Conservation (phyloP, 2,888 invertebrate species). For the Acleris literana region DNA sequence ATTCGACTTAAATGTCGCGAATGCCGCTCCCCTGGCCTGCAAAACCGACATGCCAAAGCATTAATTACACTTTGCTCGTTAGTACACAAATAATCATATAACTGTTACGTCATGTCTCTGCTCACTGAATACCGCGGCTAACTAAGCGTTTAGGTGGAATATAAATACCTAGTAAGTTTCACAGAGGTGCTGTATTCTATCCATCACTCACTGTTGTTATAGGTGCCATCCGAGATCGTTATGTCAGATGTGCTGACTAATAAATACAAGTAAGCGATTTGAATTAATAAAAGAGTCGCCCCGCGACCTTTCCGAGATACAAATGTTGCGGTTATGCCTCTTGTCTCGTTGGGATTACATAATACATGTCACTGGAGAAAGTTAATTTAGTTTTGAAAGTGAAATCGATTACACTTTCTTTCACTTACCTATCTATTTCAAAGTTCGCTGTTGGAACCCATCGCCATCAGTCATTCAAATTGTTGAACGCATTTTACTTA, state of each 20-base stretch:
- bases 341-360: slow-evolving; percentile 78
- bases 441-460: slow-evolving; percentile 62
- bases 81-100: neutral
- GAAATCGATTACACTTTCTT: slow-evolving; percentile 83
- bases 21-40: slow-evolving; percentile 20
- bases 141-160: neutral
- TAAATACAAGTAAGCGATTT: slow-evolving; percentile 45
- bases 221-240: slow-evolving; percentile 33
- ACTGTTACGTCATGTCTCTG: neutral
- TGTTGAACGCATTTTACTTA: slow-evolving; percentile 34
- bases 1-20: slow-evolving; percentile 44
- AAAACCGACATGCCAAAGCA: slow-evolving; percentile 16
- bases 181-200: slow-evolving; percentile 4
- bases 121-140: no score
- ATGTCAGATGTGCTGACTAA: slow-evolving; percentile 40
- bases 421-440: slow-evolving; percentile 74
- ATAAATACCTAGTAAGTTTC: neutral
- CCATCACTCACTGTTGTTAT: slow-evolving; percentile 24
- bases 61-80: slow-evolving; percentile 20
- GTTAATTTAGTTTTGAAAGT: slow-evolving; percentile 84
- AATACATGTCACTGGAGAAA: slow-evolving; percentile 83
- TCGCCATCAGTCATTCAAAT: slow-evolving; percentile 56
- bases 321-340: slow-evolving; percentile 74
- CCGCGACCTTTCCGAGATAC: slow-evolving; percentile 73
- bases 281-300: slow-evolving; percentile 50